Conservation (phyloP, 2,797 vertebrate species). For the Ataeniobius toweri region DNA sequence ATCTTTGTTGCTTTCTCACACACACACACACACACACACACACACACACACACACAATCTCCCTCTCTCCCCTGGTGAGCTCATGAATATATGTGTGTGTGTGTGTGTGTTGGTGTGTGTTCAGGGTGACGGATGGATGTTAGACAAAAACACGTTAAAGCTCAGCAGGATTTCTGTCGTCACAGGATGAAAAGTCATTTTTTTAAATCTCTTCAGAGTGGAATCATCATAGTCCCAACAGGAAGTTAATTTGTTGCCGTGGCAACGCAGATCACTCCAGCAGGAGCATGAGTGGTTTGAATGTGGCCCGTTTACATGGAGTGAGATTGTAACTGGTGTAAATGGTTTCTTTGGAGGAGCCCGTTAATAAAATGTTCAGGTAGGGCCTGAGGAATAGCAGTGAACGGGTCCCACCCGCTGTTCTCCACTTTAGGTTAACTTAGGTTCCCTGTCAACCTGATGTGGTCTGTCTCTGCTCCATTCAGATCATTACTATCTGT, state of each 20-base stretch:
- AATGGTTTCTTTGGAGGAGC: neutral
- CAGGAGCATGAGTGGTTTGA: conserved; percentile 17
- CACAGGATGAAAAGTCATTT: conserved; percentile 19
- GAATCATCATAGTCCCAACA: conserved; percentile 13
- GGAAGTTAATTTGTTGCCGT: conserved; percentile 53
- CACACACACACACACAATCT: conserved; percentile 18
- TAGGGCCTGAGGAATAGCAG: neutral
- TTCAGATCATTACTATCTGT: neutral
- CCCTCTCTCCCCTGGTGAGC: neutral
- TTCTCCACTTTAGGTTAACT: no score
- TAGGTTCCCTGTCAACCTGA: neutral
- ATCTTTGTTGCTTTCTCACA: neutral
- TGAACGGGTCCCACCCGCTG: neutral
- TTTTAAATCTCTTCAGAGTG: neutral
- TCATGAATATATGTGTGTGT: neutral
- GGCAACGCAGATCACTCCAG: conserved; percentile 16
- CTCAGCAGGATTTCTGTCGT: conserved; percentile 13
- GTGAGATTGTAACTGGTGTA: neutral
- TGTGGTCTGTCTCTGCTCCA: neutral
- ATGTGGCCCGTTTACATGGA: neutral
- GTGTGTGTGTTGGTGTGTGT: conserved; percentile 8
- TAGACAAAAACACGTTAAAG: neutral
- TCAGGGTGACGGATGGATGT: neutral
- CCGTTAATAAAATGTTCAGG: neutral
- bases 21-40: conserved; percentile 24